Percentiles rank a stretch among this genome's conserved stretches.
phyloP scores from a whole-genome alignment of 2,797 vertebrate genomes.

The Sebastes taczanowskii region DNA sequence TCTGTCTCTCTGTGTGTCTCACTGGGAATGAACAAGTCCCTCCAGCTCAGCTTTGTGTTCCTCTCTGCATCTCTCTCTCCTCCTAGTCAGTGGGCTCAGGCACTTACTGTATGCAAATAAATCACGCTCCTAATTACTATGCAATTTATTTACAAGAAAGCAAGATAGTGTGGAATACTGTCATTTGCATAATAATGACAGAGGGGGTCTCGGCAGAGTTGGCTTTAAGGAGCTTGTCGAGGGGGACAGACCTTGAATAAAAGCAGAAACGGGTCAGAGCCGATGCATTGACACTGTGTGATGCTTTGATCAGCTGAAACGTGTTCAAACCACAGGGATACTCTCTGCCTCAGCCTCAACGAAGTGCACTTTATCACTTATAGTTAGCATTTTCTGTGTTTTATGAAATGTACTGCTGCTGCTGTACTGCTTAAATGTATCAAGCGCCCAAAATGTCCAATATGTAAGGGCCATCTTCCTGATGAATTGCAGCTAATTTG shows the following conservation, averaged over 20 bases:
- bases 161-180: slow-evolving; percentile 51
- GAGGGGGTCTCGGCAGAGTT: slow-evolving; percentile 32
- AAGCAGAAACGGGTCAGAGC: not conserved
- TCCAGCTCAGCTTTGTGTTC: not conserved
- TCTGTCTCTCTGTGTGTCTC: not conserved
- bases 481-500: not conserved
- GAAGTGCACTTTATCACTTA: not conserved
- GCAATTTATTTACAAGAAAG: slow-evolving; percentile 62
- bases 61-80: not conserved
- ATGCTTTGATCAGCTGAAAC: not conserved
- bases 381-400: not conserved
- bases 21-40: not conserved
- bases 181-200: slow-evolving; percentile 73
- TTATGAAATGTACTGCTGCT: not conserved
- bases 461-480: not conserved
- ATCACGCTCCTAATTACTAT: slow-evolving; percentile 49
- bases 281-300: not conserved
- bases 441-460: not conserved
- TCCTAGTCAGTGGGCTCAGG: not conserved
- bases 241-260: not conserved
- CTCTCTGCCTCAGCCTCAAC: not conserved
- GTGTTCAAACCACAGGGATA: not conserved
- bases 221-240: slow-evolving; percentile 12
- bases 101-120: slow-evolving; percentile 44
- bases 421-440: not conserved